phyloP scores from a whole-genome alignment of 2,797 vertebrate genomes.

The Zalophus californianus region DNA sequence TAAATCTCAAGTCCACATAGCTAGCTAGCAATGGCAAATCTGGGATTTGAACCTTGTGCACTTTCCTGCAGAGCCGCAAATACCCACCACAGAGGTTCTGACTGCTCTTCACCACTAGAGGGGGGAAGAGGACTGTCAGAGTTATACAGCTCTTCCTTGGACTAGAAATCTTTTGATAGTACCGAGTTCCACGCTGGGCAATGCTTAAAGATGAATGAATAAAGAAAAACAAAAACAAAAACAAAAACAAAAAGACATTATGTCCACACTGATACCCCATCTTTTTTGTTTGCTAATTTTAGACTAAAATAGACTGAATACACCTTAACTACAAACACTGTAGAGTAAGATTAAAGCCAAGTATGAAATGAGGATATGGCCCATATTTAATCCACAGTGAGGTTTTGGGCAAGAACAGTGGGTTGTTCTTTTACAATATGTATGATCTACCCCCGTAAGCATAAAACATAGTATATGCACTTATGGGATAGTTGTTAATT shows the following conservation, averaged over 20 bases:
- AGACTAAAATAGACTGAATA: background rate
- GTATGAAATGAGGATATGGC: background rate
- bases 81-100: background rate
- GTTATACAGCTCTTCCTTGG: background rate
- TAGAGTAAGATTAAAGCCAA: background rate
- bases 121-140: background rate
- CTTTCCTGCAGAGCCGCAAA: rapidly evolving
- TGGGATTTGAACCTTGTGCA: background rate
- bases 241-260: too few species aligned
- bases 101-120: constrained; percentile 54
- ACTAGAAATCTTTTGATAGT: background rate
- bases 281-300: constrained; percentile 1
- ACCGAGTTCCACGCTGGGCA: background rate
- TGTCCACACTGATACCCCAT: background rate
- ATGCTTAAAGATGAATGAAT: background rate
- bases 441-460: background rate
- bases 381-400: background rate
- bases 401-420: background rate
- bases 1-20: background rate
- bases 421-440: background rate
- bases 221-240: background rate
- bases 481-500: background rate
- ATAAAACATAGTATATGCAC: background rate
- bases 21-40: background rate
- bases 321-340: background rate